phyloP scores from a whole-genome alignment of 2,888 invertebrate genomes.

The Eupsilia transversa region DNA sequence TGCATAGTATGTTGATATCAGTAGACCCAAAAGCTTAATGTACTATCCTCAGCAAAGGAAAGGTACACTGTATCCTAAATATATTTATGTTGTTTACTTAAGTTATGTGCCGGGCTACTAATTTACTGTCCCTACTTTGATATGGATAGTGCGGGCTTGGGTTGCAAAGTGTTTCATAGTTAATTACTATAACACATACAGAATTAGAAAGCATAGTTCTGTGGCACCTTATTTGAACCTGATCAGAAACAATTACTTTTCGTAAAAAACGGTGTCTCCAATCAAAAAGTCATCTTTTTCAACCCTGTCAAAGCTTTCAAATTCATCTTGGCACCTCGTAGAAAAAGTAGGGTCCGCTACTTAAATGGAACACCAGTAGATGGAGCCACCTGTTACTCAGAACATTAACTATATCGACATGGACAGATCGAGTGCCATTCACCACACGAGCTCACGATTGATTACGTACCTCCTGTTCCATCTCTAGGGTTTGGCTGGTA shows the following conservation, averaged over 20 bases:
- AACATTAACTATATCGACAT: constrained; percentile 59
- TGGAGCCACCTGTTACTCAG: constrained; percentile 60
- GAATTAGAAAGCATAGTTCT: constrained; percentile 4
- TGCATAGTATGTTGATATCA: constrained; percentile 30
- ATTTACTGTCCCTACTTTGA: constrained; percentile 46
- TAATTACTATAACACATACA: constrained; percentile 4
- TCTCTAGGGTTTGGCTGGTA: neutral
- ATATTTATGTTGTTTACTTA: constrained; percentile 33
- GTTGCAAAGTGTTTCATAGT: constrained; percentile 19
- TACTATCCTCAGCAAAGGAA: constrained; percentile 27
- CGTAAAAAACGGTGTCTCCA: neutral
- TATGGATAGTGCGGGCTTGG: constrained; percentile 40
- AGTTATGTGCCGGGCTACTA: constrained; percentile 24
- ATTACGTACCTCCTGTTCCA: constrained; percentile 29
- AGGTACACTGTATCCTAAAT: constrained; percentile 37
- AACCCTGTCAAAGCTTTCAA: constrained; percentile 3
- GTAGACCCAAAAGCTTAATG: constrained; percentile 26
- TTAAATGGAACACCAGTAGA: constrained; percentile 54
- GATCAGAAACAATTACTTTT: neutral
- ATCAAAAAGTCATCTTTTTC: neutral
- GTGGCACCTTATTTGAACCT: neutral
- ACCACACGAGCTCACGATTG: constrained; percentile 42
- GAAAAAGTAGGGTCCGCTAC: constrained; percentile 47
- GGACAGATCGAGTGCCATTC: constrained; percentile 60
- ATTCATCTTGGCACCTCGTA: constrained; percentile 21